phyloP scores from a whole-genome alignment of 92 coral and sea anemone genomes.

The Pocillopora meandrina region DNA sequence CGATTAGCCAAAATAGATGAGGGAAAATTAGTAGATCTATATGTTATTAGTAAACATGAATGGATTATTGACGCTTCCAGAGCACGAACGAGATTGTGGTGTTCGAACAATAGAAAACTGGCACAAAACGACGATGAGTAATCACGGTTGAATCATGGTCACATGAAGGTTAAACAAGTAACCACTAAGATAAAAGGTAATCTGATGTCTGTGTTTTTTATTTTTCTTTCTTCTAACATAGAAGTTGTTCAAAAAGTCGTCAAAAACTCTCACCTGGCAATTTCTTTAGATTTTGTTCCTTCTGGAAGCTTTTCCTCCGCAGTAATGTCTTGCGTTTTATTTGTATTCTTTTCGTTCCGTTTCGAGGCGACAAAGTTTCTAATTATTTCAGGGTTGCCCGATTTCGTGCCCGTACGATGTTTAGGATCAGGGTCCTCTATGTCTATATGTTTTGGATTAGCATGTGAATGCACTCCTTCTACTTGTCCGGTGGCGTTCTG shows the following conservation, averaged over 20 bases:
- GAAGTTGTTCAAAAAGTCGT: not conserved
- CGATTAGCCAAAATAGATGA: not conserved
- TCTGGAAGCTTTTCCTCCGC: slow-evolving; percentile 20
- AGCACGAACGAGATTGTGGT: no score
- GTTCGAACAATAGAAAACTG: not conserved
- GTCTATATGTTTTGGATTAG: slow-evolving; percentile 45
- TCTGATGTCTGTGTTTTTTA: no score
- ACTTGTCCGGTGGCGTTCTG: slow-evolving; percentile 40
- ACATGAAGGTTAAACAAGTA: no score
- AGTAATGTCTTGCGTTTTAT: slow-evolving; percentile 36
- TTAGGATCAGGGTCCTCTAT: slow-evolving; percentile 44
- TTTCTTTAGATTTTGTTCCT: slow-evolving; percentile 7
- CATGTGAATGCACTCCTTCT: slow-evolving; percentile 23
- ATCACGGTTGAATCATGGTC: not conserved
- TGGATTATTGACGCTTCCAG: no score
- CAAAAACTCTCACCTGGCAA: slow-evolving; percentile 8
- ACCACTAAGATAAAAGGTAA: no score
- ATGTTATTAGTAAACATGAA: no score
- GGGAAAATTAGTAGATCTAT: no score
- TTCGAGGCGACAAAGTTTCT: slow-evolving; percentile 67
- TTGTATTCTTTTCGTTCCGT: slow-evolving; percentile 61
- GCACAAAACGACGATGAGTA: not conserved
- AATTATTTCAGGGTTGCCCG: slow-evolving; percentile 70
- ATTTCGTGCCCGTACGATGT: slow-evolving; percentile 50
- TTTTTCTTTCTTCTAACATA: no score